phyloP scores from a whole-genome alignment of 2,797 vertebrate species.

The Enteromius argenteus region DNA sequence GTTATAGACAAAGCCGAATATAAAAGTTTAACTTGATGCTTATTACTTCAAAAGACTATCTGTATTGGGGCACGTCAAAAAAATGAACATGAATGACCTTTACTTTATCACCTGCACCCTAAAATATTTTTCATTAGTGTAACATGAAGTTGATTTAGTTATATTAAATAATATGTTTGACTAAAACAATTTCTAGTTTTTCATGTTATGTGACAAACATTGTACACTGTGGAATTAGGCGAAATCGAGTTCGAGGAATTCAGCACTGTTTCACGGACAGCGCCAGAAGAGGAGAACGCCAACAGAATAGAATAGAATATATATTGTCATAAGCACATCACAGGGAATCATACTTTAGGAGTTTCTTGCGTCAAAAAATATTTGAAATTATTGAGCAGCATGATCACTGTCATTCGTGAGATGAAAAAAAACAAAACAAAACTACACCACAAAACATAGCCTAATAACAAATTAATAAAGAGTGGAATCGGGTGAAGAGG shows the following conservation, averaged over 20 bases:
- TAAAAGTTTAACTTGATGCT: too few species aligned
- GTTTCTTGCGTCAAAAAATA: not conserved
- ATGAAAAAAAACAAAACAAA: not conserved
- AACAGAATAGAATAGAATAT: not conserved
- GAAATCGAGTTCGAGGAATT: constrained; percentile 14
- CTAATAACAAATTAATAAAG: not conserved
- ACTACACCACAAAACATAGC: not conserved
- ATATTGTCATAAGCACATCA: not conserved
- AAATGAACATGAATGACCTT: not conserved
- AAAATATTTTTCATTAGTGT: not conserved
- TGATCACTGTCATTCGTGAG: not conserved
- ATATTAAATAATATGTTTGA: not conserved
- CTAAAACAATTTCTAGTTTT: not conserved
- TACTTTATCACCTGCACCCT: not conserved
- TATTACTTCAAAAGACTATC: not conserved
- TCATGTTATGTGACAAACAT: not conserved
- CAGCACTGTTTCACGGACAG: constrained; percentile 62
- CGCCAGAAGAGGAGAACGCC: constrained; percentile 17
- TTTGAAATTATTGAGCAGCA: not conserved
- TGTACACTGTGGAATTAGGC: not conserved
- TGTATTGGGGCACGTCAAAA: not conserved
- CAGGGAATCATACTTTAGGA: not conserved
- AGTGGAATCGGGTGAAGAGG: not conserved
- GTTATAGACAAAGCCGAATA: not conserved
- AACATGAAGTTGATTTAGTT: not conserved